Base-by-base conservation (phyloP, 2,888 invertebrate species). In the Hydrotaea cyrtoneurina region DNA sequence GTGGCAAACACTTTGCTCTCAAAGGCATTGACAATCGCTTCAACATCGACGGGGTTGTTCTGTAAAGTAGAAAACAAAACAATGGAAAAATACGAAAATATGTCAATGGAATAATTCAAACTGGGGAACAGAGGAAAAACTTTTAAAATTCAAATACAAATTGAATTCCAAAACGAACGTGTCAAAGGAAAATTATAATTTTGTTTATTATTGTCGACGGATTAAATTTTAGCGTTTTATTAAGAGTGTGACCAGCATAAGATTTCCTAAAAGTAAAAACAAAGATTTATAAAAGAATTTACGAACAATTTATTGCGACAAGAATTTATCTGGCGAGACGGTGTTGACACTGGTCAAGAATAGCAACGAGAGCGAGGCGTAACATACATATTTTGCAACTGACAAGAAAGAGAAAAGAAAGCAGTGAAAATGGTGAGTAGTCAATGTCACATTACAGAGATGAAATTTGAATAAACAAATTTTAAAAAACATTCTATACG, bases 1-100 rank as follows among this genome's bases (percentile, higher is more conserved):
- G 73, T 55, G 43, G 80, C 57, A 78, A 81, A 72, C 78, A 80
- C 59, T 80, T 86, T 82, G 71, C n/a, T 78, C 64, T 81, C 76
- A 64, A 86, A 84, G 74, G 82, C 86, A 77, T 73, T 86, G 86
- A 84, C 80, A 75, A 86, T 79, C 78, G 82, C 72, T 80, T 86
- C 86, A 84, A 86, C 82, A 73, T 72, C 77, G 82, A 84, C 74
- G 62, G 86, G 79, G 77, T 86, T 86, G 77, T 86, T 86, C 86
- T 86, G 82, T 86, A 76, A 78, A 39, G 79, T 73, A 83, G 11
- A 80, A 76, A 55, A 39, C 78, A 66, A 82, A 53, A 73, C 21
- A 80, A 78, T 64, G 73, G 11, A 71, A 76, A 72, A 80, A 78
- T 69, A 75, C 72, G 66, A 26, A 71, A 74, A 50, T 71, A 23